Percentiles rank a stretch among this genome's conserved stretches.
These are phyloP conservation scores for Dilophus febrilis DNA, from an alignment of 2,888 invertebrate genomes.

Conservation along the genomic window DNA sequence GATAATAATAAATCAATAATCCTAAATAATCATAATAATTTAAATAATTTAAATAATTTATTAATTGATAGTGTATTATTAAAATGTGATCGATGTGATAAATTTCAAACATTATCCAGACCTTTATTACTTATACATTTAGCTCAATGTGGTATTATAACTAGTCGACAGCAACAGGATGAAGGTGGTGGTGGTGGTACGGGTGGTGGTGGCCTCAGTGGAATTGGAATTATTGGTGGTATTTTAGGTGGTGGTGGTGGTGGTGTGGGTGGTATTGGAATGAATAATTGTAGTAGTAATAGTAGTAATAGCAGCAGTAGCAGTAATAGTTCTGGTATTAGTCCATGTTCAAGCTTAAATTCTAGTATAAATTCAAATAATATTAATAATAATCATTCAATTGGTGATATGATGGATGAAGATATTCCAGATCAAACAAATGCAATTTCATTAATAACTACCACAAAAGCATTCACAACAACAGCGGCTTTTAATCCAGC, in stretches of 20 bases:
- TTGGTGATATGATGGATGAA: constrained; percentile 1
- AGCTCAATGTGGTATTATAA: constrained; percentile 39
- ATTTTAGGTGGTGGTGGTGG: constrained; percentile 30
- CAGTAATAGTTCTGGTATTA: too few species aligned
- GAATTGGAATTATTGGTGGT: too few species aligned
- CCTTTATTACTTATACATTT: constrained; percentile 58
- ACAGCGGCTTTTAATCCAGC: constrained; percentile 1
- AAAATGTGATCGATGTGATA: constrained; percentile 67
- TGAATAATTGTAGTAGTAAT: too few species aligned
- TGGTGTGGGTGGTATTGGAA: constrained; percentile 16
- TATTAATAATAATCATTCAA: constrained; percentile 1
- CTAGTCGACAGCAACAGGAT: constrained; percentile 8
- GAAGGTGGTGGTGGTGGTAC: constrained; percentile 19
- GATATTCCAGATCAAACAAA: constrained; percentile 1
- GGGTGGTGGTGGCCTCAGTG: constrained; percentile 21
- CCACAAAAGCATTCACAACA: background rate
- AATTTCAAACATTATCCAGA: constrained; percentile 63
- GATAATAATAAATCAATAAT: constrained; percentile 13
- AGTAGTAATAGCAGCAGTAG: too few species aligned
- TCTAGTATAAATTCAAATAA: background rate
- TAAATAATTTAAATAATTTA: too few species aligned
- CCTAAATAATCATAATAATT: too few species aligned
- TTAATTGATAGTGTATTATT: constrained; percentile 34
- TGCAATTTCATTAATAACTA: background rate
- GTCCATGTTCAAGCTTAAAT: too few species aligned